Conservation (phyloP, 1,140 invertebrate species). For the Pachypeltis micranthus region DNA sequence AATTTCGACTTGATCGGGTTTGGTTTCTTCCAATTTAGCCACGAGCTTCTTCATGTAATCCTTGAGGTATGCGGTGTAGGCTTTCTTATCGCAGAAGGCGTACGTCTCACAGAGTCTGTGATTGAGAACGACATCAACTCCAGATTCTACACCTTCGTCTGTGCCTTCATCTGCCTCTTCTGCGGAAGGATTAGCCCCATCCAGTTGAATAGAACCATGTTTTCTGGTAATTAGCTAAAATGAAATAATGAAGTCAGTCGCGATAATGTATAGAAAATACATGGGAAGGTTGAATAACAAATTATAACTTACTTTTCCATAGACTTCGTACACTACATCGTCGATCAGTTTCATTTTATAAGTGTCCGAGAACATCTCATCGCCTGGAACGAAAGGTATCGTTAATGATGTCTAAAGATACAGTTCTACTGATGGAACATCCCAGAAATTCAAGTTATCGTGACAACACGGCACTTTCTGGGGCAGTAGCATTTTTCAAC, state of each 20-base stretch:
- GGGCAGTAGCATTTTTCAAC: too few relatives aligned
- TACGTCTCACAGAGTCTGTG: conserved; percentile 78
- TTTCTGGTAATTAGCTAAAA: conserved; percentile 54
- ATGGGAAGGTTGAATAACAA: too few relatives aligned
- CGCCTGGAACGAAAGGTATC: too few relatives aligned
- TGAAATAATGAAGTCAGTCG: background rate
- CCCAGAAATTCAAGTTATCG: too few relatives aligned
- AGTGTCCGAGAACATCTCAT: conserved; percentile 97
- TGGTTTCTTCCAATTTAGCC: conserved; percentile 63
- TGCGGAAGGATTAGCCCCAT: conserved; percentile 83
- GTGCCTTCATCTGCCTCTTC: conserved; percentile 80
- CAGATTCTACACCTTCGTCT: conserved; percentile 57
- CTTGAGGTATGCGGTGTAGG: conserved; percentile 85
- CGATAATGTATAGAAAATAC: too few relatives aligned
- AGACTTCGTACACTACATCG: conserved; percentile 89
- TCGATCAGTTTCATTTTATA: conserved; percentile 89
- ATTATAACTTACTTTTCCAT: conserved; percentile 52
- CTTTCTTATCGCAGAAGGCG: conserved; percentile 77
- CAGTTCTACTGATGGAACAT: too few relatives aligned
- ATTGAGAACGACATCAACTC: conserved; percentile 88
- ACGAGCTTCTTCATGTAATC: conserved; percentile 92
- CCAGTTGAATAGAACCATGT: conserved; percentile 66
- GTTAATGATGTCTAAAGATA: too few relatives aligned
- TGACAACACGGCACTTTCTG: too few relatives aligned
- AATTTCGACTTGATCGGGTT: conserved; percentile 69